Evolutionary conservation across 2,797 vertebrate genomes (phyloP), one percentile per base, ranked within the genome.

Genomic region (Lateolabrax maculatus): DNA sequence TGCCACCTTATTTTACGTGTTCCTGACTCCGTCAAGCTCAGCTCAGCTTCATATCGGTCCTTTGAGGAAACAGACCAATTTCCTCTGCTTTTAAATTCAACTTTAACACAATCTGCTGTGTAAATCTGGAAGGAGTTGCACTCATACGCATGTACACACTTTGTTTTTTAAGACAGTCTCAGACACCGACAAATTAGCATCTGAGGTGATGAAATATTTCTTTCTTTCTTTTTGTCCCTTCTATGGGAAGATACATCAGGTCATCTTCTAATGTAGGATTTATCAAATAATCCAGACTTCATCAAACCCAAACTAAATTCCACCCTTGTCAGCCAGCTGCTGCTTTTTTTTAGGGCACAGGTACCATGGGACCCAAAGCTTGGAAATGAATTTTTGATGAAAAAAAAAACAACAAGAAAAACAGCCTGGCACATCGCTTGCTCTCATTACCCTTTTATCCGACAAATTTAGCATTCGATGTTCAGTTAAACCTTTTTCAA

Each of bases 401-500:
- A 66, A 53, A 58, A 71, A 60, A n/a, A n/a, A n/a, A 36, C 12
- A 67, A 51, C 41, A 36, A n/a, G 31, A 66, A 68, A 27, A 66
- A 23, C 44, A 52, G 13, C 18, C 23, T 23, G n/a, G 43, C 67
- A 9, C 23, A 23, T 15, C 0, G 0, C 43, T 61, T 0, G n/a
- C 31, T 76, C 57, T 82, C 37, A 13, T 46, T 72, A 39, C 16
- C 12, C 53, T 83, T 87, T 80, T 60, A 80, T 71, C 71, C 0
- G 0, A 63, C 52, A 57, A 39, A 73, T 74, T 63, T 46, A 62
- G 75, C 61, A 52, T 72, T 79, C 15, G 0, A 12, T 66, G 21
- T 71, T 43, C 0, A 1, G 41, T 77, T 81, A 84, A 84, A 77
- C 58, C 19, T 63, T 72, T 78, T 74, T 62, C 56, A 60, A 71